Evolutionary conservation across 2,113 vertebrate species (phyloP).

Genomic region (Ivindomyrus marchei): DNA sequence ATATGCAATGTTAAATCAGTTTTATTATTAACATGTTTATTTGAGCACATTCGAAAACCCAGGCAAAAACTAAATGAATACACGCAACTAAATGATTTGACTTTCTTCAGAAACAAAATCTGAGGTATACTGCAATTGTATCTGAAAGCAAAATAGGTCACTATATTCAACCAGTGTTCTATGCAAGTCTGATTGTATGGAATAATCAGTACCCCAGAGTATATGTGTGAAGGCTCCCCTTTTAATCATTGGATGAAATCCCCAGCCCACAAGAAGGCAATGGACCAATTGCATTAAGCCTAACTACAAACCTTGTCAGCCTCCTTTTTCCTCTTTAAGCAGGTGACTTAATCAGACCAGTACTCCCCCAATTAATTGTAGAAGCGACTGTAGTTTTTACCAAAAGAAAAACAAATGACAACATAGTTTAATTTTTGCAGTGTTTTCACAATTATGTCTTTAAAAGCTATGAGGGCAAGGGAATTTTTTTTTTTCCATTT

Average conservation of each 20-base stretch:
- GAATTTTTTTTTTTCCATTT: neutral
- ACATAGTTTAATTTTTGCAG: neutral
- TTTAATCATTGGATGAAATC: conserved; percentile 14
- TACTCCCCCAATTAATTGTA: neutral
- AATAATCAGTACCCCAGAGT: neutral
- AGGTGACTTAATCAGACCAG: neutral
- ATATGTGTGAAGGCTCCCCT: neutral
- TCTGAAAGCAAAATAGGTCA: neutral
- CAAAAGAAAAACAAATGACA: conserved; percentile 1
- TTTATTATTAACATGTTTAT: neutral
- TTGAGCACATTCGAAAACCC: conserved; percentile 7
- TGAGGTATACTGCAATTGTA: conserved; percentile 16
- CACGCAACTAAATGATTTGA: neutral
- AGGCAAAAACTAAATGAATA: neutral
- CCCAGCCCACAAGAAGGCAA: conserved; percentile 14
- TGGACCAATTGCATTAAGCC: neutral
- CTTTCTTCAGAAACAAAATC: conserved; percentile 12
- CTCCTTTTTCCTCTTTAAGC: neutral
- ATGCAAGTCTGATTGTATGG: neutral
- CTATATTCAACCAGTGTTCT: conserved; percentile 5
- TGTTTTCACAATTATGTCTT: neutral
- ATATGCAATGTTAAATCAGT: conserved; percentile 7
- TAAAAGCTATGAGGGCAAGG: neutral
- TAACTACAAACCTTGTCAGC: neutral
- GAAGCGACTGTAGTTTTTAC: neutral